Percentiles rank a stretch among this genome's conserved stretches.
Evolutionary conservation across 2,888 invertebrate species (phyloP).

Genomic region (Criorhina ranunculi): DNA sequence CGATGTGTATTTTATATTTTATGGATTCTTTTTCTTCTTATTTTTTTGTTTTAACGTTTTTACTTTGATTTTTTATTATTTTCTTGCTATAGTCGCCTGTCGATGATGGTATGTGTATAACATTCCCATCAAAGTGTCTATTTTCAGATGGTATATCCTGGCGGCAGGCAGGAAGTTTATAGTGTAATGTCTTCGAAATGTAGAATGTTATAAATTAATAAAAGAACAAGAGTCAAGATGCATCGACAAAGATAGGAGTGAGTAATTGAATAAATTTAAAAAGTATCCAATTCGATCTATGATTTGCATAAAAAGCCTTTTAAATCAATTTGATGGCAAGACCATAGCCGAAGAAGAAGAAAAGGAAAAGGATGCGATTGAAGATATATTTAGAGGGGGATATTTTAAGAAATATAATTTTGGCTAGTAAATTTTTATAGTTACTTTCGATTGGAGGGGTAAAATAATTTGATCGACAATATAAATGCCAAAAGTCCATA

Average conservation of each 20-base stretch:
- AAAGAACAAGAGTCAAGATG: conserved; percentile 55
- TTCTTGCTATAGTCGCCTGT: conserved; percentile 33
- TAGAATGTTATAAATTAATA: conserved; percentile 66
- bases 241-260: neutral
- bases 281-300: conserved; percentile 19
- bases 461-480: too few species aligned
- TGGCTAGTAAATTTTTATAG: neutral
- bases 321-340: conserved; percentile 1
- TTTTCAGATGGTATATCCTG: conserved; percentile 43
- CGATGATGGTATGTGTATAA: conserved; percentile 46
- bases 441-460: neutral
- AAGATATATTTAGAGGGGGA: neutral
- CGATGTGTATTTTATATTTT: conserved; percentile 37
- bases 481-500: too few species aligned
- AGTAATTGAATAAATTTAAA: conserved; percentile 64
- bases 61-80: conserved; percentile 43
- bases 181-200: conserved; percentile 15
- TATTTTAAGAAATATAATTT: neutral
- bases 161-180: conserved; percentile 13
- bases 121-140: conserved; percentile 49
- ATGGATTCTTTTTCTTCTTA: conserved; percentile 25
- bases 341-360: neutral
- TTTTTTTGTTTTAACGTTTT: conserved; percentile 12
- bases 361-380: neutral
- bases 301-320: conserved; percentile 46